Evolutionary conservation across 2,113 vertebrate species (phyloP), one percentile per base, ranked within the genome.

Genomic region (Anseranas semipalmata): DNA sequence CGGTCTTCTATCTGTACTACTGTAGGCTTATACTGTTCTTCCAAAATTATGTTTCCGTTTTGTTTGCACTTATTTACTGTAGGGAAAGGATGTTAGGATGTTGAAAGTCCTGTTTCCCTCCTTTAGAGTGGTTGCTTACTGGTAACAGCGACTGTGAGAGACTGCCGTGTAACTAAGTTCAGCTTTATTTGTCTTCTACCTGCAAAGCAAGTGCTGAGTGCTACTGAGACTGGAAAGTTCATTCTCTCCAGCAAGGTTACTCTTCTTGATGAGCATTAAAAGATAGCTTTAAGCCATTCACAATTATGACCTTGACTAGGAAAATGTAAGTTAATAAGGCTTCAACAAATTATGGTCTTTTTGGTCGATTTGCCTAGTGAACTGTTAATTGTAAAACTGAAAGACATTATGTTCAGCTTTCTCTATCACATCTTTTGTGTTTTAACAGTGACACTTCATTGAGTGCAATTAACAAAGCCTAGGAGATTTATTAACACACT

Each of bases 371-470:
- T 99, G 98, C 98, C 97, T 98, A 99, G 98, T 98, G 98, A 99
- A 98, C 98, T 99, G 98, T 99, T 99, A 98, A 98, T 99, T 98
- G 98, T 99, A 99, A 99, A 98, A 98, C 98, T 98, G 98, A 98
- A 98, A 99, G 98, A 98, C 98, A 99, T 99, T 98, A 98, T 98
- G 98, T 98, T 98, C 97, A 94, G 98, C 98, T 98, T 98, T 98
- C 98, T 98, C 98, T 98, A 98, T 98, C 98, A 98, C 98, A 98
- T 98, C 98, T 98, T 98, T 98, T 98, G 98, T 99, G 98, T 99
- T 99, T 98, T 99, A 99, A 99, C 98, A 98, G 98, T 98, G 98
- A 98, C 98, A 99, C 98, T 98, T 99, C 98, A 99, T 98, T 99
- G 98, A 98, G 98, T 98, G 98, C 98, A 98, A 99, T 99, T 99